Base-by-base conservation (phyloP, 2,888 invertebrate genomes). In the Cephus spinipes region DNA sequence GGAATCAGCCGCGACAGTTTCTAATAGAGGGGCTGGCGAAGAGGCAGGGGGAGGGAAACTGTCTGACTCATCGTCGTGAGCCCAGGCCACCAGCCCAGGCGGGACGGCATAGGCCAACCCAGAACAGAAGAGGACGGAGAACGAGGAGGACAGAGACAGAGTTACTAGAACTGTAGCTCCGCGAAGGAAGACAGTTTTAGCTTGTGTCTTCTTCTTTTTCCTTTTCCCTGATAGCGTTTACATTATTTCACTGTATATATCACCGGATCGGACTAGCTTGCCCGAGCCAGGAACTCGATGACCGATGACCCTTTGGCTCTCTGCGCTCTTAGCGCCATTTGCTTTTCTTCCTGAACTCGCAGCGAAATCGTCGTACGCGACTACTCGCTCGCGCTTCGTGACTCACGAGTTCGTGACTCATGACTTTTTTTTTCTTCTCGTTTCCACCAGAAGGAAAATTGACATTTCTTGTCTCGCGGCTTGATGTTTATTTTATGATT, bases 151-250 rank as follows among this genome's bases (percentile, higher is more conserved):
- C 23, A 9, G 40, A 55, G 40, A 55, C 23, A 87, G 85, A 87
- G 85, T 87, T 82, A 85, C 85, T 85, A 85, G 87, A 55, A 31
- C 85, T 85, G 86, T 89, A 89, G 89, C 88, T 90, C 90, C 89
- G 86, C 85, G 88, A 87, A 88, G 87, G 87, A 89, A 87, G 89
- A 90, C 87, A 87, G 87, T 87, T 89, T 89, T 90, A 90, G 89
- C 87, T 88, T 87, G 88, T 55, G 9, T 55, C 23, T 15, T 89
- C 88, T 83, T 89, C 87, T 87, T 84, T 82, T 76, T n/a, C 33
- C 9, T 76, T 76, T 79, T 80, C 77, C 74, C 75, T 33, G 23
- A 40, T 40, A 15, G 15, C 23, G 55, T 55, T 55, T 55, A 55
- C 23, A 55, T 55, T 55, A 55, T 55, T 55, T 55, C 23, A 23